Conservation (phyloP, 2,113 vertebrate genomes). For the Tragulus kanchil region DNA sequence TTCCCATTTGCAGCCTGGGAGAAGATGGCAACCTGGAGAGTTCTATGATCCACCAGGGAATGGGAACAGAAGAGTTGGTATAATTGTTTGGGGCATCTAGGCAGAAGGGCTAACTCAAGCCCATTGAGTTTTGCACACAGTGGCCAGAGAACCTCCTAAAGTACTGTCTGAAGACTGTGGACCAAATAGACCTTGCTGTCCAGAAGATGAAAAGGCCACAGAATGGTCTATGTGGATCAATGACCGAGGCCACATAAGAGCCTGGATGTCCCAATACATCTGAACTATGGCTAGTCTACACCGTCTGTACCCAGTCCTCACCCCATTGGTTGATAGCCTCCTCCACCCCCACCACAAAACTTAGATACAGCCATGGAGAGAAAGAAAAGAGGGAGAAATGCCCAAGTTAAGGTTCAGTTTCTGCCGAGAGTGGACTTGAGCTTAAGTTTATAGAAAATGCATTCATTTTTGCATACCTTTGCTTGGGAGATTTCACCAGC, state of each 20-base stretch:
- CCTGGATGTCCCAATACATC: background rate
- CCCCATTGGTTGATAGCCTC: background rate
- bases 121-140: background rate
- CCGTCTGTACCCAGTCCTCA: background rate
- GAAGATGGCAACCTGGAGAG: background rate
- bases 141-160: background rate
- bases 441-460: conserved; percentile 14
- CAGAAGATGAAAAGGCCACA: background rate
- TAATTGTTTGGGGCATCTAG: background rate
- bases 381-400: background rate
- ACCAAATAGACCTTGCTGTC: background rate
- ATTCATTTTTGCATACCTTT: background rate
- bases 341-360: background rate
- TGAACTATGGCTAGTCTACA: background rate
- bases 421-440: background rate
- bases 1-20: background rate
- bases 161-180: background rate
- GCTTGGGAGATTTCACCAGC: background rate
- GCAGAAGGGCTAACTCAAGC: background rate
- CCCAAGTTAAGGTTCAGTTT: background rate
- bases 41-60: background rate
- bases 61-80: background rate
- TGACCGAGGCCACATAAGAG: background rate
- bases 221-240: background rate
- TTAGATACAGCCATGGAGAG: background rate